A percentile compares a stretch with the other conserved stretches of the same genome.
Evolutionary conservation across 2,797 vertebrate species (phyloP).

Genomic region (Bucorvus abyssinicus): DNA sequence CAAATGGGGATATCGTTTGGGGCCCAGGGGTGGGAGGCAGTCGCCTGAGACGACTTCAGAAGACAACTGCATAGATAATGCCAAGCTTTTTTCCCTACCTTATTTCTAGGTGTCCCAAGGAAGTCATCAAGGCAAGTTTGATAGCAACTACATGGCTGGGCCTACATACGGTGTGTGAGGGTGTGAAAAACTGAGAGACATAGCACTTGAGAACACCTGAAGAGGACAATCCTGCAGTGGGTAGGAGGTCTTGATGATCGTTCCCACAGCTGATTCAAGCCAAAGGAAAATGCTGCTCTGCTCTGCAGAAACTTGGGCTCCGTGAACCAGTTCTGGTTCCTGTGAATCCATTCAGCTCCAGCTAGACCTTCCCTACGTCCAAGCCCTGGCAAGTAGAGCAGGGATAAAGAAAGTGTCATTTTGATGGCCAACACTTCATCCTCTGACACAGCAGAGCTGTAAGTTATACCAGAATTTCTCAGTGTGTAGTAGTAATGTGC

Average conservation of each 20-base stretch:
- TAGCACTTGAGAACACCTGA: background rate
- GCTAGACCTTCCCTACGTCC: background rate
- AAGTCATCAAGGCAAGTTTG: background rate
- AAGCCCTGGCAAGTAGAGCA: background rate
- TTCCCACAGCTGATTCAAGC: background rate
- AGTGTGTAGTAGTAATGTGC: slow-evolving; percentile 2
- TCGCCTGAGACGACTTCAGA: slow-evolving; percentile 5
- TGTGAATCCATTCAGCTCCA: background rate
- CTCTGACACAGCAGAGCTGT: background rate
- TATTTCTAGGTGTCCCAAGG: background rate
- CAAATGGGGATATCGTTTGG: background rate
- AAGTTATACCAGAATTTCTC: slow-evolving; percentile 34
- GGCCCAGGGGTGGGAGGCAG: background rate
- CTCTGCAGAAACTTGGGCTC: background rate
- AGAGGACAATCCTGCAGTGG: background rate
- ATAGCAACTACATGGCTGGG: background rate
- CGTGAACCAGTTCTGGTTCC: background rate
- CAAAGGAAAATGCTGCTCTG: background rate
- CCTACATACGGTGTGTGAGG: fast-evolving
- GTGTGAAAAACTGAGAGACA: background rate
- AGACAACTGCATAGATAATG: slow-evolving; percentile 14
- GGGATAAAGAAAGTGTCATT: slow-evolving; percentile 4
- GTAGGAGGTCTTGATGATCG: background rate
- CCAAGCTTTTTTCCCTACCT: background rate
- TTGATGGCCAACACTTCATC: slow-evolving; percentile 10